phyloP scores from a whole-genome alignment of 2,113 vertebrate species.

The Lepidiolamprologus cunningtoni region DNA sequence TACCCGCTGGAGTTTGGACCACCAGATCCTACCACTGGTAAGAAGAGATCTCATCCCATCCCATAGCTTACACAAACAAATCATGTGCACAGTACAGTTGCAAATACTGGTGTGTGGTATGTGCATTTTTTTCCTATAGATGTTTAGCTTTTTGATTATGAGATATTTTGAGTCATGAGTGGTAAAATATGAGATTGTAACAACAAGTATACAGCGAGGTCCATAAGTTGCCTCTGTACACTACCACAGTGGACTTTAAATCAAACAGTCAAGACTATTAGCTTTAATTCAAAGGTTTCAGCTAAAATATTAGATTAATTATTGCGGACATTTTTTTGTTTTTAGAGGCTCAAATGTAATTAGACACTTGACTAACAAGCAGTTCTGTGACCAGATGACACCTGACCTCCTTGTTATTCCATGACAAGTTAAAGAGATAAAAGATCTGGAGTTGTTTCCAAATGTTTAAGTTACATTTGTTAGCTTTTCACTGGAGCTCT shows the following conservation, averaged over 20 bases:
- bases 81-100: background rate
- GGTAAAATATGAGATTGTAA: background rate
- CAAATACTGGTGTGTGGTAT: background rate
- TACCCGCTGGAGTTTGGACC: constrained; percentile 88
- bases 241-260: background rate
- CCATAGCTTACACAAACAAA: background rate
- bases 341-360: background rate
- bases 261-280: background rate
- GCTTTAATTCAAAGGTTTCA: background rate
- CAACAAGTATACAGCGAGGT: background rate
- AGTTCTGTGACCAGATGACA: background rate
- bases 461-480: background rate
- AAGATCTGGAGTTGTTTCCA: background rate
- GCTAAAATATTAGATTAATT: background rate
- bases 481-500: background rate
- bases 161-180: background rate
- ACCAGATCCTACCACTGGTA: constrained; percentile 80
- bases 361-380: background rate
- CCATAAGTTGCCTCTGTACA: background rate
- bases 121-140: background rate
- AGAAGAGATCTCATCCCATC: background rate
- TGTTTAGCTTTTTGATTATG: background rate
- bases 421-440: background rate
- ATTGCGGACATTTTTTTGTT: background rate
- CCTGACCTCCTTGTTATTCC: background rate